These are phyloP conservation scores for Siniperca scherzeri DNA, from an alignment of 2,797 vertebrate species.

Conservation along the genomic window DNA sequence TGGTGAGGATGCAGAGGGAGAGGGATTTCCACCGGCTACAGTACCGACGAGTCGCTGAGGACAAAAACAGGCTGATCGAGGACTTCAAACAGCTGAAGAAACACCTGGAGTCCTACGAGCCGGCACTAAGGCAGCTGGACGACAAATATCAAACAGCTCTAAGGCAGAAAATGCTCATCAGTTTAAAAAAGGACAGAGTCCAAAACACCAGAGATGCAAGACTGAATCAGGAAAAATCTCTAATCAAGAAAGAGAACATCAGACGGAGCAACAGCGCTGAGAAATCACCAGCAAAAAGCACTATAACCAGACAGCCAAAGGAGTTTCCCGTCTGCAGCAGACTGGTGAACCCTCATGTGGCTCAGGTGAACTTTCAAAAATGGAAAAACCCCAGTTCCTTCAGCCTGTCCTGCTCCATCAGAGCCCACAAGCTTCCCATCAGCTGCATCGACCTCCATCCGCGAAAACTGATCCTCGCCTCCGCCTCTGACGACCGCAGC, in stretches of 20 bases:
- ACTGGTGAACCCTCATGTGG: background rate
- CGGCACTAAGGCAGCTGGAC: constrained; percentile 84
- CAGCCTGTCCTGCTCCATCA: constrained; percentile 47
- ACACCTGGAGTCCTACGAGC: constrained; percentile 89
- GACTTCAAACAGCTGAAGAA: constrained; percentile 88
- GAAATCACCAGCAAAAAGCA: background rate
- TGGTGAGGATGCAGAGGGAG: constrained; percentile 88
- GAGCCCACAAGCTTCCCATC: constrained; percentile 60
- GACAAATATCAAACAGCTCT: constrained; percentile 86
- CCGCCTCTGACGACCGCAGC: constrained; percentile 61
- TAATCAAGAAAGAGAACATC: background rate
- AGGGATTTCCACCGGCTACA: constrained; percentile 91
- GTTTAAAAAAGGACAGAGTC: constrained; percentile 28
- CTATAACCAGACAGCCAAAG: background rate
- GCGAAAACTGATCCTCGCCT: constrained; percentile 33
- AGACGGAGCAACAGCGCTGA: background rate
- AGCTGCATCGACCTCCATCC: constrained; percentile 67
- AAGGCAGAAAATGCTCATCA: constrained; percentile 52
- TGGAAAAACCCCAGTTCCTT: constrained; percentile 23
- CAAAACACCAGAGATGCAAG: background rate
- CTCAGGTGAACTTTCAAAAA: background rate
- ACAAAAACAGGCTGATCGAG: constrained; percentile 86
- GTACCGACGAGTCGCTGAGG: constrained; percentile 83
- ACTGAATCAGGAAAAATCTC: background rate
- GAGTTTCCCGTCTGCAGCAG: constrained; percentile 22